Conservation (phyloP, 2,113 vertebrate genomes). For the Nymphicus hollandicus region DNA sequence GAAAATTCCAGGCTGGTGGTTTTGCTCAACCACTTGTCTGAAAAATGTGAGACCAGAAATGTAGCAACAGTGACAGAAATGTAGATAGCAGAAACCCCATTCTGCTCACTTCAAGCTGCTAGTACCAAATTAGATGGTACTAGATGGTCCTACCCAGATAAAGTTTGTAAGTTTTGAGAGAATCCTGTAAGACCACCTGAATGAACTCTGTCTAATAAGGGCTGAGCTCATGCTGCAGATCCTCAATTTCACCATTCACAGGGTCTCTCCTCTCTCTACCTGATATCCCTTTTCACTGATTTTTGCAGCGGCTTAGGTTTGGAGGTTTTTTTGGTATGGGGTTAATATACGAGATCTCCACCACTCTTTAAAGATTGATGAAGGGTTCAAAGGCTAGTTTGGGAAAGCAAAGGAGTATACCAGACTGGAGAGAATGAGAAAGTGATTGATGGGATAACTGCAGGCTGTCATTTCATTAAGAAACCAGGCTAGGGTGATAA, state of each 20-base stretch:
- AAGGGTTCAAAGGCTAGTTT: background rate
- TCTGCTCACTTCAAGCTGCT: background rate
- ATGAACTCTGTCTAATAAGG: background rate
- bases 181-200: background rate
- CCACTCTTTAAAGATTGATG: rapidly evolving
- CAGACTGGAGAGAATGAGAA: background rate
- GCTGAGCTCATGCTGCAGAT: background rate
- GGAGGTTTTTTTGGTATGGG: background rate
- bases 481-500: background rate
- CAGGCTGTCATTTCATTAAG: background rate
- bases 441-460: background rate
- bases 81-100: background rate
- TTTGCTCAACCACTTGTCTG: background rate
- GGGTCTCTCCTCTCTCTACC: background rate
- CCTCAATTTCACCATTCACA: background rate
- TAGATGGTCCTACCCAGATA: background rate
- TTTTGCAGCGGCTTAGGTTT: background rate
- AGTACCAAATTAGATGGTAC: background rate
- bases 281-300: background rate
- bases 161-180: background rate
- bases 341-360: background rate
- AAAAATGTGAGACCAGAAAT: background rate
- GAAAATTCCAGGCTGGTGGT: background rate
- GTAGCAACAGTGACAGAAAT: background rate
- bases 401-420: background rate